Evolutionary conservation across 2,888 invertebrate species (phyloP), one percentile per base, ranked within the genome.

Genomic region (Desoria tigrina): DNA sequence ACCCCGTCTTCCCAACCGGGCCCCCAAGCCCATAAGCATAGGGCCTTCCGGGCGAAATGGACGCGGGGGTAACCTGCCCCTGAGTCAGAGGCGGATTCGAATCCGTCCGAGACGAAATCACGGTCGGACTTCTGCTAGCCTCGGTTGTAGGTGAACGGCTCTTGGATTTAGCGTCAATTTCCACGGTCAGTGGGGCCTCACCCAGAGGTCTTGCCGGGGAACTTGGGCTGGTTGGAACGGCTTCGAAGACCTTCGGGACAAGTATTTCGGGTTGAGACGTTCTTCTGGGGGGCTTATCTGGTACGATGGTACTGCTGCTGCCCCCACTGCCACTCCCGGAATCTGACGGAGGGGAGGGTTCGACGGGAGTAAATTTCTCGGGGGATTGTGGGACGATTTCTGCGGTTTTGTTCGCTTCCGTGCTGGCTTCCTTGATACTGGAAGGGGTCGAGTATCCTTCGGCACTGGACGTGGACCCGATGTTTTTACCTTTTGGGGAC

Each of bases 1-100:
- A 51, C 14, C 18, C 51, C 24, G 51, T 23, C 7, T 24, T 9
- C 16, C 51, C 66, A n/a, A 66, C 51, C 1, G 66, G 66, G 16
- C 62, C 55, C 9, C 56, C 23, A 2, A 66, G 32, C 9, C 63
- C 49, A 24, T 66, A 66, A 2, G 55, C 62, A 60, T 53, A 66
- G 39, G 39, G 9, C 7, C 51, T 24, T 9, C 45, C 58, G 1
- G 61, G 61, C 3, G 61, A 61, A 32, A 32, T 11, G 32, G 32
- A 32, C n/a, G n/a, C n/a, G 32, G 32, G 11, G 24, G 21, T 51
- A 11, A 23, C 51, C n/a, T n/a, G n/a, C n/a, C n/a, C n/a, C n/a
- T n/a, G n/a, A n/a, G n/a, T n/a, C n/a, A n/a, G n/a, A n/a, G n/a
- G n/a, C n/a, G 16, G 24, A 14, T 45, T 21, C n/a, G n/a, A 6